A percentile compares a stretch with the other conserved stretches of the same genome.
Conservation (phyloP, 2,888 invertebrate genomes). For the Drosophila vallismaia region DNA sequence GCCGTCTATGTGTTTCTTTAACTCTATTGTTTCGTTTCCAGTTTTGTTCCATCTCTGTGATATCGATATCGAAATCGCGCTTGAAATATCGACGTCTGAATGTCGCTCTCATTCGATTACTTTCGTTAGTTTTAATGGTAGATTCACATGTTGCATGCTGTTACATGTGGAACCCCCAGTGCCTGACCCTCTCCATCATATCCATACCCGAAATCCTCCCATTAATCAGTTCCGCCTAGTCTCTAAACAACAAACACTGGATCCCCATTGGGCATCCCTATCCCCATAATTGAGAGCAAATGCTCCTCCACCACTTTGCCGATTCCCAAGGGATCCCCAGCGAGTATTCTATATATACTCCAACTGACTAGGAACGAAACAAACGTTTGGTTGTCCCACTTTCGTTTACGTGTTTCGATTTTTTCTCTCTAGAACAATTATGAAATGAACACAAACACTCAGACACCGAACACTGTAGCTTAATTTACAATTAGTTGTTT, state of each 20-base stretch:
- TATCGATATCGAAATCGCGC: conserved; percentile 10
- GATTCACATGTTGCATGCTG: conserved; percentile 37
- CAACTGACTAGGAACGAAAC: conserved; percentile 2
- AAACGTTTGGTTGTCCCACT: conserved; percentile 7
- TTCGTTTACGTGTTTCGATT: conserved; percentile 24
- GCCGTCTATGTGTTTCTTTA: conserved; percentile 18
- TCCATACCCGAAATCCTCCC: neutral
- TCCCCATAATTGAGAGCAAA: too few relatives aligned
- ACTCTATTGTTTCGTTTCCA: conserved; percentile 23
- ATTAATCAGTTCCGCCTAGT: neutral
- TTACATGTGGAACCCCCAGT: conserved; percentile 26
- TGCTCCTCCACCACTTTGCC: too few relatives aligned
- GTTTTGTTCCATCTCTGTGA: conserved; percentile 5
- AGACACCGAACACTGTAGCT: conserved; percentile 33
- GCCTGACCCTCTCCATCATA: neutral
- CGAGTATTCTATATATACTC: neutral
- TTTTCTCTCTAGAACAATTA: conserved; percentile 1
- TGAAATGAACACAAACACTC: conserved; percentile 10
- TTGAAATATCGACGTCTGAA: neutral
- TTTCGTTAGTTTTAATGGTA: conserved; percentile 18
- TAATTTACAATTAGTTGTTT: conserved; percentile 25
- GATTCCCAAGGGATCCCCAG: too few relatives aligned
- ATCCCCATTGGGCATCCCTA: neutral
- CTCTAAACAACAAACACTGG: neutral
- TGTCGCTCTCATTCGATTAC: neutral